Percentiles rank a stretch among this genome's conserved stretches.
phyloP scores from a whole-genome alignment of 2,888 invertebrate genomes.

The Epirrita christyi region DNA sequence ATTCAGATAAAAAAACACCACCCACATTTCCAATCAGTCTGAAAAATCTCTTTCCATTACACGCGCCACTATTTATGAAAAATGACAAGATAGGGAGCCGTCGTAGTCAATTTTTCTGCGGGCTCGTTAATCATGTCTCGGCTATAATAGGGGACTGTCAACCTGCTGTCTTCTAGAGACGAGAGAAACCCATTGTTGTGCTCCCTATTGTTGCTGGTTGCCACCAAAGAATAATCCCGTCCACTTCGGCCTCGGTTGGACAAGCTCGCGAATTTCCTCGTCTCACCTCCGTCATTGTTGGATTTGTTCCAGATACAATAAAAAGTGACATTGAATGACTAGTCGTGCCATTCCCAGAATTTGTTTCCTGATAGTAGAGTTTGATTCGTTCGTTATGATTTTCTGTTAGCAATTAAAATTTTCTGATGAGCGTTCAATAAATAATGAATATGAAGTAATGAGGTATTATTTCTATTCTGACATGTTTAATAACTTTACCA shows the following conservation, averaged over 20 bases:
- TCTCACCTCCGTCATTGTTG: slow-evolving; percentile 26
- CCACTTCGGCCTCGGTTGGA: slow-evolving; percentile 26
- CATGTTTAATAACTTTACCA: too few relatives aligned
- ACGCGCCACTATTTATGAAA: slow-evolving; percentile 18
- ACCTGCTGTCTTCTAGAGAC: slow-evolving; percentile 45
- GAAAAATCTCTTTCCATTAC: slow-evolving; percentile 11
- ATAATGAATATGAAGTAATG: too few relatives aligned
- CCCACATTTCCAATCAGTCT: slow-evolving; percentile 2
- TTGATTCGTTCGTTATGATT: too few relatives aligned
- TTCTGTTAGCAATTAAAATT: too few relatives aligned
- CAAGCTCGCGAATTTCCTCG: slow-evolving; percentile 19
- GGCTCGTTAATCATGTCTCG: slow-evolving; percentile 52
- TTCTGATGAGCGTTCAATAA: too few relatives aligned
- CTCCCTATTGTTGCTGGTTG: slow-evolving; percentile 43
- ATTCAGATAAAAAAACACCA: too few relatives aligned
- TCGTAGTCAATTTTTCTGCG: slow-evolving; percentile 43
- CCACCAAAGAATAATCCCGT: slow-evolving; percentile 40
- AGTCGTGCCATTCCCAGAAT: slow-evolving; percentile 10
- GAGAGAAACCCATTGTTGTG: slow-evolving; percentile 42
- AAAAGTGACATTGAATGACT: slow-evolving; percentile 13
- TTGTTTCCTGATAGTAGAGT: slow-evolving; percentile 20
- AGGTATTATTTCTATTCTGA: too few relatives aligned
- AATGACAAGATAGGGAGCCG: slow-evolving; percentile 22
- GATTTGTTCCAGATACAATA: slow-evolving; percentile 27
- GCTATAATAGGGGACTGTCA: slow-evolving; percentile 55